phyloP scores from a whole-genome alignment of 2,888 invertebrate species.

The Ichneumon xanthorius region DNA sequence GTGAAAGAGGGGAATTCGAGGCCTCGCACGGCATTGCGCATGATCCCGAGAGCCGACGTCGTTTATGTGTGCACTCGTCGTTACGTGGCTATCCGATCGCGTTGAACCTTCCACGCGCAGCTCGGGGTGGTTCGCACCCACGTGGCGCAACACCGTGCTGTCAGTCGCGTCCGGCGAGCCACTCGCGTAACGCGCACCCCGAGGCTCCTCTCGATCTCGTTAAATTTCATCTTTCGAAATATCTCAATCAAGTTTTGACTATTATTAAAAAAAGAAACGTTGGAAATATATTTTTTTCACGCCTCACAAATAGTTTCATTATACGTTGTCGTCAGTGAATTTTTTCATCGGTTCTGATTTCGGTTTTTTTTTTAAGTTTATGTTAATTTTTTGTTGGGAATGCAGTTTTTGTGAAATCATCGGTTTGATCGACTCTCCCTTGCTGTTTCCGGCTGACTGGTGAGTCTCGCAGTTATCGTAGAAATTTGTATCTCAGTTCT shows the following conservation, averaged over 20 bases:
- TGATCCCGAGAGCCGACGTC: constrained; percentile 3
- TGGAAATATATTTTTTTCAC: background rate
- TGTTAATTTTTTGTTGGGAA: constrained; percentile 49
- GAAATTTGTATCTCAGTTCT: background rate
- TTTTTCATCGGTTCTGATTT: constrained; percentile 13
- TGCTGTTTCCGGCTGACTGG: constrained; percentile 21
- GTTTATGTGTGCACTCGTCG: constrained; percentile 36
- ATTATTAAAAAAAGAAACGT: background rate
- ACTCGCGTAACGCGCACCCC: constrained; percentile 75
- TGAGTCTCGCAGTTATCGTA: constrained; percentile 38
- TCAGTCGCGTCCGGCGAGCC: constrained; percentile 82
- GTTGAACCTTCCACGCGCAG: constrained; percentile 53
- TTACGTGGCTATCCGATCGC: constrained; percentile 25
- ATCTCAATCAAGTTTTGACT: background rate
- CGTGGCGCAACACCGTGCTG: constrained; percentile 82
- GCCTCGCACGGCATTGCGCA: constrained; percentile 17
- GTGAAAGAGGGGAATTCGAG: constrained; percentile 8
- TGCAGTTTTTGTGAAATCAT: constrained; percentile 57
- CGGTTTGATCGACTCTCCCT: background rate
- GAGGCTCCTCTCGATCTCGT: constrained; percentile 43
- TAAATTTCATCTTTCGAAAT: constrained; percentile 18
- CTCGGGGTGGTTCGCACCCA: constrained; percentile 78
- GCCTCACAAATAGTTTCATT: constrained; percentile 6
- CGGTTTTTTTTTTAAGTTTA: constrained; percentile 18
- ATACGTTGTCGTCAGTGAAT: constrained; percentile 22